These are phyloP conservation scores for Tetrax tetrax DNA, from an alignment of 2,113 vertebrate genomes.

Conservation along the genomic window DNA sequence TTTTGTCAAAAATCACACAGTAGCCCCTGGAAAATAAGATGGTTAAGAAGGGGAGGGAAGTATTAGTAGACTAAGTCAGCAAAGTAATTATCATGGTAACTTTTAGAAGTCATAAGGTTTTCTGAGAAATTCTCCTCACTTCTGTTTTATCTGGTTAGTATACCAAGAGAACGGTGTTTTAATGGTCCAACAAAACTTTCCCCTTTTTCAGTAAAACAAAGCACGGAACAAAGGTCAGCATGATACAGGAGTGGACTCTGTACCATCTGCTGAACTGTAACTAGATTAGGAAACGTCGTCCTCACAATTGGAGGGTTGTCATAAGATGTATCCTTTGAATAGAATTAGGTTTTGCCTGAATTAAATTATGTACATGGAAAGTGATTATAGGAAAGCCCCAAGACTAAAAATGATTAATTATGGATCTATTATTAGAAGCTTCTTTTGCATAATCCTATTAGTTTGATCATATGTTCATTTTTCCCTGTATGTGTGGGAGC, in stretches of 20 bases:
- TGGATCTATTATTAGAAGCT: slow-evolving; percentile 45
- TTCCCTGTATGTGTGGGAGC: neutral
- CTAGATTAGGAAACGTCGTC: slow-evolving; percentile 26
- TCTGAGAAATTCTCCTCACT: neutral
- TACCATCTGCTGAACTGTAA: slow-evolving; percentile 6
- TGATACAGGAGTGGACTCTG: neutral
- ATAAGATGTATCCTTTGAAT: slow-evolving; percentile 21
- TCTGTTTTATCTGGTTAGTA: neutral
- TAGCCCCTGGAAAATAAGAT: neutral
- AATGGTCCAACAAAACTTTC: neutral
- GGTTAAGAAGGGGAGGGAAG: neutral
- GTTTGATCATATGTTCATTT: slow-evolving; percentile 42
- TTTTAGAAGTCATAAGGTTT: neutral
- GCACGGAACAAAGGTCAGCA: neutral
- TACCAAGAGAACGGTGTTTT: neutral
- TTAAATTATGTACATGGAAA: slow-evolving; percentile 48
- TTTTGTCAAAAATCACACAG: neutral
- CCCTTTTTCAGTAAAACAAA: neutral
- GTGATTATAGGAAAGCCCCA: slow-evolving; percentile 36
- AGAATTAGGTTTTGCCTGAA: slow-evolving; percentile 40
- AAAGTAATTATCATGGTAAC: neutral
- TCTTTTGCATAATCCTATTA: slow-evolving; percentile 59
- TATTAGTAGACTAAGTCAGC: neutral
- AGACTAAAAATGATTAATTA: slow-evolving; percentile 65
- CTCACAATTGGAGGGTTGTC: neutral